Conservation (phyloP, 2,797 vertebrate genomes). For the Podarcis siculus region DNA sequence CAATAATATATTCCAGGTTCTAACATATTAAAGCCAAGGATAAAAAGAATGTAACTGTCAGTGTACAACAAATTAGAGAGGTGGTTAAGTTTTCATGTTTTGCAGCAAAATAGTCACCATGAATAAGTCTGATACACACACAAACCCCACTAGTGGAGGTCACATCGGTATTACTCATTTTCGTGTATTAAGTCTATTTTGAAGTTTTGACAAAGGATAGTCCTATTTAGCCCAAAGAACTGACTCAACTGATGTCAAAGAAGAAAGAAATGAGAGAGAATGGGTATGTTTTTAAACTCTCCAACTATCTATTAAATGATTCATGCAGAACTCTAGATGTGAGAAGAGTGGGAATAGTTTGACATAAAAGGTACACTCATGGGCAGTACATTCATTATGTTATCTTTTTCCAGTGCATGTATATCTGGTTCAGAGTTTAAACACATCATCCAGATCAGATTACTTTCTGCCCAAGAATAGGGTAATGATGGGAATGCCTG, state of each 20-base stretch:
- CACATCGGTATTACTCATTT: neutral
- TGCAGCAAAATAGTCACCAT: neutral
- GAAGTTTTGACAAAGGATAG: neutral
- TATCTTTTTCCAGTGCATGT: neutral
- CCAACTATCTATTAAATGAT: neutral
- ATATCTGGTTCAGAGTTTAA: neutral
- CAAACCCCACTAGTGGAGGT: neutral
- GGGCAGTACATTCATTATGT: no score
- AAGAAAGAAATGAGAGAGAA: neutral
- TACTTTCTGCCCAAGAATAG: neutral
- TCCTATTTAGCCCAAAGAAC: neutral
- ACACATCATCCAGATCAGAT: neutral
- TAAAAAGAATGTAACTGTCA: neutral
- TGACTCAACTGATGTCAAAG: neutral
- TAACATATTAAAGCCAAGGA: neutral
- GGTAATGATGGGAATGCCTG: no score
- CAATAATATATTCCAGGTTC: neutral
- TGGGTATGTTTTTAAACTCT: neutral
- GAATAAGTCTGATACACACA: neutral
- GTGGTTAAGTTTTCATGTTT: neutral
- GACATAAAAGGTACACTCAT: neutral
- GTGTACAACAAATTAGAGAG: neutral
- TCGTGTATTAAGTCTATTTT: neutral
- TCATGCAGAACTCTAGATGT: neutral
- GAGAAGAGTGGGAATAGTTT: neutral